Evolutionary conservation across 2,888 invertebrate species (phyloP).

Genomic region (Cataglyphis rosenhaueri): DNA sequence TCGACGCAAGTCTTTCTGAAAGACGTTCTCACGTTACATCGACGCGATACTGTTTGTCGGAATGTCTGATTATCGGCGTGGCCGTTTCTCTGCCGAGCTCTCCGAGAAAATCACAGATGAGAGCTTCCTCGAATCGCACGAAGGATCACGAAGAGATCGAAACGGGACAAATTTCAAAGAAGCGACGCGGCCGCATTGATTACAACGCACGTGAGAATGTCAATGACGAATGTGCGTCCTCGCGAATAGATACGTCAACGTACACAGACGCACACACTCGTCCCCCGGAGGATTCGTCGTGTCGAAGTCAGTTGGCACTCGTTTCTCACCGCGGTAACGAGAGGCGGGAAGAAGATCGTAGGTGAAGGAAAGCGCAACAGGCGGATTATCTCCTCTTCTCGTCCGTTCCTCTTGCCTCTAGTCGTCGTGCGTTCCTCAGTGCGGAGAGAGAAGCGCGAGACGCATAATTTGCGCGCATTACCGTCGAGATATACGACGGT

Average conservation of each 20-base stretch:
- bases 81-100: not conserved
- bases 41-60: not conserved
- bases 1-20: not conserved
- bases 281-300: not conserved
- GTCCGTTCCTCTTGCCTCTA: conserved; percentile 51
- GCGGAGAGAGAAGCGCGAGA: conserved; percentile 69
- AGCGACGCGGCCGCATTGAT: not conserved
- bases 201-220: conserved; percentile 17
- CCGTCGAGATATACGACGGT: conserved; percentile 72
- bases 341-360: conserved; percentile 38
- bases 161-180: conserved; percentile 23
- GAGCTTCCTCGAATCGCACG: conserved; percentile 24
- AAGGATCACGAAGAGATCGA: conserved; percentile 19
- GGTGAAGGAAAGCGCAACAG: conserved; percentile 50
- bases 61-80: conserved; percentile 35
- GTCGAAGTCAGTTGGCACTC: conserved; percentile 14
- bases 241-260: conserved; percentile 18
- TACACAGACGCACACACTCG: not conserved
- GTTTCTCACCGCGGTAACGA: conserved; percentile 33
- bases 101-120: conserved; percentile 38
- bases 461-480: conserved; percentile 82
- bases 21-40: conserved; percentile 32
- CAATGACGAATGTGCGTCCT: not conserved
- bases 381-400: conserved; percentile 70
- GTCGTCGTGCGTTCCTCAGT: conserved; percentile 69